Evolutionary conservation across 2,888 invertebrate species (phyloP), one percentile per base, ranked within the genome.

Genomic region (Amphipyra berbera): DNA sequence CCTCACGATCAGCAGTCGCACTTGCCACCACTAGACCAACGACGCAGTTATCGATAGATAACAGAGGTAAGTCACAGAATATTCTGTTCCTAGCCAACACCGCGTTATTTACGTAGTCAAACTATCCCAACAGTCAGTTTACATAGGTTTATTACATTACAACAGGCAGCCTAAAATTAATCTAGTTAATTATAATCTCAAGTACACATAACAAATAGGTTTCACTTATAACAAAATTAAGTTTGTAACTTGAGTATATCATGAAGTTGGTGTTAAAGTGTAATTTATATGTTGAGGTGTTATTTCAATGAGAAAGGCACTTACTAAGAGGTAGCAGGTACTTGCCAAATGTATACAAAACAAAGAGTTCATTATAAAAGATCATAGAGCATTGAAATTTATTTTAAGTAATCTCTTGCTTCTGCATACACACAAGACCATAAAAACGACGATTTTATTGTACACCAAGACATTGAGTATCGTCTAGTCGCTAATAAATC

Each of bases 151-250:
- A 66, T 59, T 49, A 64, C 15, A 57, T 66, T 48, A 58, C 30
- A 42, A 44, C 21, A 61, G 30, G 5, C 49, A 67, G 40, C 49
- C 54, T 72, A 67, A 54, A 54, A 70, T 68, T 71, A 73, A 68
- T 71, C 55, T 42, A 46, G 55, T 71, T 71, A 73, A 52, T 62
- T 68, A 60, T 50, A 61, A 54, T 63, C 56, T 64, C 40, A 55
- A 73, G 73, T 57, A 53, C 68, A 68, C 59, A 61, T 59, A 73
- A 66, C 71, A 54, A 70, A 60, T 67, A 74, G 70, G 61, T 66
- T 54, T 70, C 61, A 62, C 59, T 67, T 57, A 67, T 50, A 14
- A 52, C 61, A 7, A 58, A 62, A 71, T 71, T 73, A 67, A 74
- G 47, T 74, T 70, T 66, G 67, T 62, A 70, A 70, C 58, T 59